phyloP scores from a whole-genome alignment of 2,888 invertebrate species.

The Standfussiana lucernea region DNA sequence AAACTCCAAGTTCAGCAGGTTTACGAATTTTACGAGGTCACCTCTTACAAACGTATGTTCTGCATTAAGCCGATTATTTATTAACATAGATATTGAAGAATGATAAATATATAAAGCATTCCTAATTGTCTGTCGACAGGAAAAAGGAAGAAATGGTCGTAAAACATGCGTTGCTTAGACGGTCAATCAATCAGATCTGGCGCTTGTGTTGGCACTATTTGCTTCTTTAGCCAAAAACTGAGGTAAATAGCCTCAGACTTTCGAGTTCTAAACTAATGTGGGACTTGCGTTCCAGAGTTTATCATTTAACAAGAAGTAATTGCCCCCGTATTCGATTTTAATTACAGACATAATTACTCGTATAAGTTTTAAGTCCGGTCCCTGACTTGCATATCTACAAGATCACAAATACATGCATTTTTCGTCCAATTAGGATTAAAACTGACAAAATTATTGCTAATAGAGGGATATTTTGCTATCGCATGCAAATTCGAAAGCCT shows the following conservation, averaged over 20 bases:
- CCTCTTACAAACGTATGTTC: neutral
- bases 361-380: neutral
- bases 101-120: neutral
- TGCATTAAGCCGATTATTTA: neutral
- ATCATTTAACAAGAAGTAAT: neutral
- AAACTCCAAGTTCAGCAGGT: neutral
- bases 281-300: neutral
- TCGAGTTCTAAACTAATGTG: neutral
- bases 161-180: neutral
- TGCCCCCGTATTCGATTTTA: neutral
- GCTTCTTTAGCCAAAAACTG: neutral
- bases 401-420: neutral
- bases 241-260: neutral
- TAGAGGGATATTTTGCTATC: neutral
- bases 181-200: neutral
- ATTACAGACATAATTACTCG: too few species aligned
- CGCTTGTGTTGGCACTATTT: neutral
- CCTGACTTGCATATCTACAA: neutral
- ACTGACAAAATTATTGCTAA: too few species aligned
- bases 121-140: neutral
- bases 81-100: neutral
- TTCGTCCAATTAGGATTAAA: neutral
- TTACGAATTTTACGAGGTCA: neutral
- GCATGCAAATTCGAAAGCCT: slow-evolving; percentile 12
- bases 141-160: neutral